Conservation (phyloP, 2,797 vertebrate genomes). For the Spinus pinus region DNA sequence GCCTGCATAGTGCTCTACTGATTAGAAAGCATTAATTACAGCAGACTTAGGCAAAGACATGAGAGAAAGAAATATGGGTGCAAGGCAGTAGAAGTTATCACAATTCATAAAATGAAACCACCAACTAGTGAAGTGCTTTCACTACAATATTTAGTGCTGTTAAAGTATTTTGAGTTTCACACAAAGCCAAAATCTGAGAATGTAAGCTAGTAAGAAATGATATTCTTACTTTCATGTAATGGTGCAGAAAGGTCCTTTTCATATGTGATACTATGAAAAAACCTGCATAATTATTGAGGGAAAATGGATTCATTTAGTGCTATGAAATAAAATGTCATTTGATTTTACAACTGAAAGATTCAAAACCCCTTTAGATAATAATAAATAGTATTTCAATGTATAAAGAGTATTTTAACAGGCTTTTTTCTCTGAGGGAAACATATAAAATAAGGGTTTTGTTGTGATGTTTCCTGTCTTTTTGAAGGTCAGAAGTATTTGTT, state of each 20-base stretch:
- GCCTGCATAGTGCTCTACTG: not conserved
- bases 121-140: not conserved
- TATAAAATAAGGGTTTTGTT: not conserved
- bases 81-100: not conserved
- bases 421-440: not conserved
- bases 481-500: not conserved
- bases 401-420: not conserved
- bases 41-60: not conserved
- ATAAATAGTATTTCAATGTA: not conserved
- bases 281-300: accelerated
- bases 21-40: not conserved
- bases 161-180: not conserved
- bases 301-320: not conserved
- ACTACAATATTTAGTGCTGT: not conserved
- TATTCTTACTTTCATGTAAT: not conserved
- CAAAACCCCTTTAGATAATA: not conserved
- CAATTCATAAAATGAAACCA: not conserved
- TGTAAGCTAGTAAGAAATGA: not conserved
- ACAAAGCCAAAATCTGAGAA: not conserved
- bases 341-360: not conserved
- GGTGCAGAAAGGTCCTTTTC: not conserved
- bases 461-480: not conserved
- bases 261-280: not conserved
- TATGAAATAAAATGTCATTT: not conserved
- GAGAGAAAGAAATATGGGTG: not conserved